Conservation (phyloP, 2,113 vertebrate species). For the Hemiprocne comata region DNA sequence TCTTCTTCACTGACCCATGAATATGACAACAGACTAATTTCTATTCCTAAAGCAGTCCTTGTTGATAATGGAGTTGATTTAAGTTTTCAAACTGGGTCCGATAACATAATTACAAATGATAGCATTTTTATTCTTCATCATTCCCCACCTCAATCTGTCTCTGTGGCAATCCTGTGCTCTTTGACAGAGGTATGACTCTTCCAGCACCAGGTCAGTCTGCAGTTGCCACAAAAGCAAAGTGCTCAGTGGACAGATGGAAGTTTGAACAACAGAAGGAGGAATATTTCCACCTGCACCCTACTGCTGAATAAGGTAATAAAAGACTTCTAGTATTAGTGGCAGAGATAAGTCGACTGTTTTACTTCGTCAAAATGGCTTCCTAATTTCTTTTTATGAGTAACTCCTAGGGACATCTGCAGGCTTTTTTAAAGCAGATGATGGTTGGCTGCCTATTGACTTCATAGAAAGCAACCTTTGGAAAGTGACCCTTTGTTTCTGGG, state of each 20-base stretch:
- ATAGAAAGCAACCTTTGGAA: background rate
- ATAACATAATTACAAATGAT: background rate
- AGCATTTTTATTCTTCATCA: background rate
- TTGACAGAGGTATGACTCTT: background rate
- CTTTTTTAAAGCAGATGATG: background rate
- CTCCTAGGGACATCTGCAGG: background rate
- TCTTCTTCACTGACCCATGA: background rate
- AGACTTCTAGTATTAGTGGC: background rate
- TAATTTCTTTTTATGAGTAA: background rate
- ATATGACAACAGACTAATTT: background rate
- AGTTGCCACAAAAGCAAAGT: background rate
- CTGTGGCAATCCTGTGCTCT: background rate
- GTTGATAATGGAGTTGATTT: background rate
- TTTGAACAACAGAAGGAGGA: background rate
- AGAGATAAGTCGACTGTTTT: background rate
- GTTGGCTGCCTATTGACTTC: background rate
- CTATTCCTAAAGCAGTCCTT: background rate
- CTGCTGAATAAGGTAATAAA: background rate
- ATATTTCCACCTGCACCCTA: background rate
- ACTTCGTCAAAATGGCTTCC: background rate
- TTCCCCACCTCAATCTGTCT: rapidly evolving
- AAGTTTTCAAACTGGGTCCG: background rate
- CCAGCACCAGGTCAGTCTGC: background rate
- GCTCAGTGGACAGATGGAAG: background rate
- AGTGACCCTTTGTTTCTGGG: background rate